phyloP scores from a whole-genome alignment of 2,113 vertebrate genomes.

The Boulengeromyrus knoepffleri region DNA sequence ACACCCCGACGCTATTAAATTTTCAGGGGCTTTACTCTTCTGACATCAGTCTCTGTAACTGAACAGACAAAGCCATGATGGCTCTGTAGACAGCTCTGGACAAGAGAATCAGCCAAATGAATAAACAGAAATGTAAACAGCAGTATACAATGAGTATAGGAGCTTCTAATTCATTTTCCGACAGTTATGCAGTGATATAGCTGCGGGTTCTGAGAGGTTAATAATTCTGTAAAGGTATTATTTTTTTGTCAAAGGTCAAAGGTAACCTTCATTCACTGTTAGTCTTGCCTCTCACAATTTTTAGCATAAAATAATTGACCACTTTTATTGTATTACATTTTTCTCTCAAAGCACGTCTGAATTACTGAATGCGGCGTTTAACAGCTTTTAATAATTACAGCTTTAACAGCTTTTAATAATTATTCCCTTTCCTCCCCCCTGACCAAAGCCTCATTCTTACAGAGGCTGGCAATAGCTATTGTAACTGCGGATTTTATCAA shows the following conservation, averaged over 20 bases:
- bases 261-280: not conserved
- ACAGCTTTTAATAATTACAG: not conserved
- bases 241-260: slow-evolving; percentile 2
- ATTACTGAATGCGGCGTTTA: not conserved
- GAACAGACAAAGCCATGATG: not conserved
- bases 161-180: not conserved
- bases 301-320: slow-evolving; percentile 3
- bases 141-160: not conserved
- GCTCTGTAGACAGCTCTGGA: not conserved
- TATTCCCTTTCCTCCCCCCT: not conserved
- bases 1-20: not conserved
- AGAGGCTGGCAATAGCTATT: not conserved
- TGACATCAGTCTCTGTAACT: not conserved
- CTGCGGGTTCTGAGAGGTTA: not conserved
- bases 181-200: not conserved
- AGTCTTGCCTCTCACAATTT: not conserved
- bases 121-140: slow-evolving; percentile 1
- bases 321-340: not conserved
- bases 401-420: not conserved
- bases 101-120: not conserved
- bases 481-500: not conserved
- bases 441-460: not conserved
- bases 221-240: not conserved
- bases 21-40: not conserved
- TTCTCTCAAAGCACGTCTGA: not conserved